Conservation (phyloP, 2,888 invertebrate genomes). For the Drosophila nr. perissopoda region DNA sequence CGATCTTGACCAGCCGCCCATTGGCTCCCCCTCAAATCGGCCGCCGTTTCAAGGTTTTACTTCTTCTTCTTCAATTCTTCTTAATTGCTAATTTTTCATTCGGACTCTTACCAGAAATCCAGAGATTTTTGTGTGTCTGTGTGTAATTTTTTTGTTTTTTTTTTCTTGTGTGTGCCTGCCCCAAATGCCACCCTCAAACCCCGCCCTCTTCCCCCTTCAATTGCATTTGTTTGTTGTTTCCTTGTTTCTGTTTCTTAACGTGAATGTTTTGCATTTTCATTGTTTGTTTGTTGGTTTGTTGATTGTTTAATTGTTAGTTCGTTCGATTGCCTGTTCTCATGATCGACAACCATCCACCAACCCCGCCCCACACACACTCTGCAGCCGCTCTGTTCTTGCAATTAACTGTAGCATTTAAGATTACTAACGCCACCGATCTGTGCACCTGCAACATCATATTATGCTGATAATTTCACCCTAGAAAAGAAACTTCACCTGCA, state of each 20-base stretch:
- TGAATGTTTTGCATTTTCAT: constrained; percentile 57
- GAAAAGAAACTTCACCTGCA: background rate
- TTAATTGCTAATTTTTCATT: constrained; percentile 31
- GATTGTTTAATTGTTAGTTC: constrained; percentile 49
- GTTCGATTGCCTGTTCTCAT: constrained; percentile 39
- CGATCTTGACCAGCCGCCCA: constrained; percentile 84
- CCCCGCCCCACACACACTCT: background rate
- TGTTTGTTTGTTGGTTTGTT: constrained; percentile 61
- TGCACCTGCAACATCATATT: background rate
- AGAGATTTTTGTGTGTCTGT: constrained; percentile 11
- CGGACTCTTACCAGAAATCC: constrained; percentile 2
- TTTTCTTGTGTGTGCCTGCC: constrained; percentile 28
- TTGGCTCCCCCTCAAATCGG: constrained; percentile 83
- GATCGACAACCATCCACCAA: constrained; percentile 16
- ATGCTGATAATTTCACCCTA: background rate
- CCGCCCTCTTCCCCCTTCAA: background rate
- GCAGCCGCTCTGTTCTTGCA: constrained; percentile 40
- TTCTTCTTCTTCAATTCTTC: constrained; percentile 50
- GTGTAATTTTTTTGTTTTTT: constrained; percentile 20
- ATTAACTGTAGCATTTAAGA: constrained; percentile 25
- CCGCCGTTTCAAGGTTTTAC: constrained; percentile 85
- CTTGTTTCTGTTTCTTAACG: constrained; percentile 39
- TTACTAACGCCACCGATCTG: constrained; percentile 21
- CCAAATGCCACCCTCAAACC: constrained; percentile 5
- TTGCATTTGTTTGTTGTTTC: constrained; percentile 54